Evolutionary conservation across 2,797 vertebrate species (phyloP).

Genomic region (Lacerta viridis): DNA sequence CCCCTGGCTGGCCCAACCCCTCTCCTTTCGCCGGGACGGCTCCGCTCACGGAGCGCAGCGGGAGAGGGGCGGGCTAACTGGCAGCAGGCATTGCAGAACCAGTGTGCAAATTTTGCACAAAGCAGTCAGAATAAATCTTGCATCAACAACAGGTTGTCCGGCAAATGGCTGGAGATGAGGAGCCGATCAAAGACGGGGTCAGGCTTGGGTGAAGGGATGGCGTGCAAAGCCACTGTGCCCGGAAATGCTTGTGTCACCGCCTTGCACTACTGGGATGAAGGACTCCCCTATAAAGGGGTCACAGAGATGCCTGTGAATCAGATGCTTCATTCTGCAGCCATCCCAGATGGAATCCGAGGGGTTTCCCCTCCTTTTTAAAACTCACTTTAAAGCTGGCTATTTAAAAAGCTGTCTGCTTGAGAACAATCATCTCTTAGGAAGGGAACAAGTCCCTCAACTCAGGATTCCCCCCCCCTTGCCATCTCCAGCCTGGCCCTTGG

Average conservation of each 20-base stretch:
- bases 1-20: too few relatives aligned
- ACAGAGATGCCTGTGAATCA: constrained; percentile 75
- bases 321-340: constrained; percentile 76
- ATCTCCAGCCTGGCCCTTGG: constrained; percentile 44
- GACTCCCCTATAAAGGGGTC: constrained; percentile 73
- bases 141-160: too few relatives aligned
- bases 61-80: too few relatives aligned
- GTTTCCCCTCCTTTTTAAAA: constrained; percentile 53
- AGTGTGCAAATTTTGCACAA: too few relatives aligned
- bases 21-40: too few relatives aligned
- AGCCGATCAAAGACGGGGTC: constrained; percentile 27
- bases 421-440: constrained; percentile 36
- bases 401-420: constrained; percentile 46
- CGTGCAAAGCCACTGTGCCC: constrained; percentile 64
- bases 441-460: constrained; percentile 52
- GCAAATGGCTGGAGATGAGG: too few relatives aligned
- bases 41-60: too few relatives aligned
- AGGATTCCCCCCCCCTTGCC: constrained; percentile 14
- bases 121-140: too few relatives aligned
- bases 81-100: too few relatives aligned
- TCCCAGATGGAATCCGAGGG: constrained; percentile 59
- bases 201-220: constrained; percentile 60
- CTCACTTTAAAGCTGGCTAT: constrained; percentile 52
- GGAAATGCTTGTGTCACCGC: constrained; percentile 66
- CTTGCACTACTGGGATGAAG: constrained; percentile 65